phyloP scores from a whole-genome alignment of 2,888 invertebrate genomes.

The Leptura quadrifasciata region DNA sequence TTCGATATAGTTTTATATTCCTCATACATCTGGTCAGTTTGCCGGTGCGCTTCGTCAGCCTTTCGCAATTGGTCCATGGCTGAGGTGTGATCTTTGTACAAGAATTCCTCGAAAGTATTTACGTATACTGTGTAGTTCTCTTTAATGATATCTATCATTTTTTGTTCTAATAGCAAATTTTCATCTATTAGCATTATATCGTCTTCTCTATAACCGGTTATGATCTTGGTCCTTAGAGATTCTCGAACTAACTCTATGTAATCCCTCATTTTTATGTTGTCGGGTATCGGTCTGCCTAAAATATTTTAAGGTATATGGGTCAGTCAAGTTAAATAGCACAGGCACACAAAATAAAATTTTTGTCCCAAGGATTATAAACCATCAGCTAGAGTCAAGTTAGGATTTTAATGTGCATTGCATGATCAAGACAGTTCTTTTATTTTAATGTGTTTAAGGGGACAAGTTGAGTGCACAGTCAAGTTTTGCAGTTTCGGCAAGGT shows the following conservation, averaged over 20 bases:
- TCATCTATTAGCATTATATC: constrained; percentile 75
- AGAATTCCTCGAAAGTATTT: constrained; percentile 78
- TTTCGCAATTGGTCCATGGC: constrained; percentile 77
- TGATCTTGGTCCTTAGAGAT: constrained; percentile 73
- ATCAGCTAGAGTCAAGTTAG: too few species aligned
- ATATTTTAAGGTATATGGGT: not conserved
- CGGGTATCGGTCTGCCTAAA: constrained; percentile 76
- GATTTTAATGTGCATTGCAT: too few species aligned
- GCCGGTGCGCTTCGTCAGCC: constrained; percentile 74
- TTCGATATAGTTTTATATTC: constrained; percentile 74
- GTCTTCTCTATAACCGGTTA: constrained; percentile 70
- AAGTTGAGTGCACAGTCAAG: too few species aligned
- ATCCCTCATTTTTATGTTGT: constrained; percentile 77
- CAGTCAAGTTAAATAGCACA: too few species aligned
- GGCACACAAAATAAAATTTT: too few species aligned
- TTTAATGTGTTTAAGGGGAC: too few species aligned
- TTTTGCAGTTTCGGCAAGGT: too few species aligned
- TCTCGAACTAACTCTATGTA: constrained; percentile 75
- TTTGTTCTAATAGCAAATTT: constrained; percentile 76
- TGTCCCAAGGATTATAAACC: too few species aligned
- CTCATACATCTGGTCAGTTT: constrained; percentile 73
- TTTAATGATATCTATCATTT: constrained; percentile 74
- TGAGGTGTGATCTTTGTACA: constrained; percentile 78
- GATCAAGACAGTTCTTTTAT: too few species aligned
- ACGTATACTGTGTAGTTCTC: constrained; percentile 75